Evolutionary conservation across 2,888 invertebrate genomes (phyloP).

Genomic region (Creontiades dilutus): DNA sequence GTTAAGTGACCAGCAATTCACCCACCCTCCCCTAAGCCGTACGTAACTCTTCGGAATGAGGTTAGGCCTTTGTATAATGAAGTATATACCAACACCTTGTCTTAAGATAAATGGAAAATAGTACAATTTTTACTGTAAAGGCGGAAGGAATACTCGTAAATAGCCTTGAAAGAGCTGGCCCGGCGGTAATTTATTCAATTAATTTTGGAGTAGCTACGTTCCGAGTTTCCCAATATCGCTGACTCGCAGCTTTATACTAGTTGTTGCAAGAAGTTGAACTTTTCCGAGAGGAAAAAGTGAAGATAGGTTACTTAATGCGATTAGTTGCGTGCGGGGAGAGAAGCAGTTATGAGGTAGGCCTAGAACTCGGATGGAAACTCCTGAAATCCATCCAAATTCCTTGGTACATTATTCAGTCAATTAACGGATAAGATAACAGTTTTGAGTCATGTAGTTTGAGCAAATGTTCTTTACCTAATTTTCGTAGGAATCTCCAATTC

Average conservation of each 20-base stretch:
- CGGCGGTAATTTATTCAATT: conserved; percentile 68
- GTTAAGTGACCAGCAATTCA: too few relatives aligned
- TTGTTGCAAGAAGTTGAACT: conserved; percentile 30
- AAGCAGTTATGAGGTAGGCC: background rate
- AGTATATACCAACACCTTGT: too few relatives aligned
- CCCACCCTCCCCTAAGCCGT: too few relatives aligned
- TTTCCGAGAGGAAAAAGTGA: conserved; percentile 52
- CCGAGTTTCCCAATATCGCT: conserved; percentile 62
- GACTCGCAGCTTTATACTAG: conserved; percentile 45
- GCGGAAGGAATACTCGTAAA: conserved; percentile 3
- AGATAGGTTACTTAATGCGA: conserved; percentile 60
- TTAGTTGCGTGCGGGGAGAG: conserved; percentile 14
- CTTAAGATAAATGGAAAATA: too few relatives aligned
- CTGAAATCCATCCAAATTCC: background rate
- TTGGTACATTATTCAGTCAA: background rate
- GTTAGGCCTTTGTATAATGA: too few relatives aligned
- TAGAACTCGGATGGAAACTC: background rate
- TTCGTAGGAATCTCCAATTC: too few relatives aligned
- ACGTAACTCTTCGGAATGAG: too few relatives aligned
- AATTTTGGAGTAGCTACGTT: conserved; percentile 65
- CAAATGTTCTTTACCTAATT: too few relatives aligned
- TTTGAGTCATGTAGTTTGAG: too few relatives aligned
- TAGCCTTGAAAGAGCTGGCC: conserved; percentile 13
- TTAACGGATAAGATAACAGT: too few relatives aligned
- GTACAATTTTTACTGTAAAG: background rate